Evolutionary conservation across 2,888 invertebrate genomes (phyloP), one percentile per base, ranked within the genome.

Genomic region (Pheosia tremula): DNA sequence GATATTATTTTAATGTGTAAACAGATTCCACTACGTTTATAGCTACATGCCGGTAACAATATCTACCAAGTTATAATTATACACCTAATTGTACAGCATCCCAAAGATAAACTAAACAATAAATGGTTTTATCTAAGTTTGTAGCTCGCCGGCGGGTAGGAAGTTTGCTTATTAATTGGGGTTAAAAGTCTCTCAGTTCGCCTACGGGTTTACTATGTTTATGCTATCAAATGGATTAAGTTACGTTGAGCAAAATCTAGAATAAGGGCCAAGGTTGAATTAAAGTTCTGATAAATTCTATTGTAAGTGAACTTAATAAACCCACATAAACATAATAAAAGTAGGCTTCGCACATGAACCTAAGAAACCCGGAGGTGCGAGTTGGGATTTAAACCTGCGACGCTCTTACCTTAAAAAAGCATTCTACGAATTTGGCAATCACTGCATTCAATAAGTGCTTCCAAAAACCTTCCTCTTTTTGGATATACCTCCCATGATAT

Each of bases 121-220:
- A 74, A 81, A 80, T 68, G 69, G 73, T 75, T 73, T 74, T 70
- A 71, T 63, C 63, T 63, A 72, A 80, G 77, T 73, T 74, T 47
- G 57, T 55, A 55, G 57, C 62, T 64, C 71, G 45, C 65, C 63
- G 59, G 53, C 66, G 55, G 55, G 65, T 61, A 66, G 61, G 64
- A 75, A 79, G 75, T 80, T 79, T 75, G 76, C 76, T 79, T 81
- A 76, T 72, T 74, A 74, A 78, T 78, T 77, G 62, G 71, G 64
- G 73, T 67, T 66, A 68, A 71, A 72, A 75, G 76, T 70, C 75
- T 72, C 70, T 67, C 69, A 66, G 43, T 56, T 67, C 66, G 76
- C 75, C 67, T 55, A 62, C 49, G 67, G 75, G 66, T 69, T 60
- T 8, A 62, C n/a, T 39, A 55, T 55, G 39, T 55, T 53, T 50